phyloP scores from a whole-genome alignment of 2,888 invertebrate genomes.

The Stegophylla sp. region DNA sequence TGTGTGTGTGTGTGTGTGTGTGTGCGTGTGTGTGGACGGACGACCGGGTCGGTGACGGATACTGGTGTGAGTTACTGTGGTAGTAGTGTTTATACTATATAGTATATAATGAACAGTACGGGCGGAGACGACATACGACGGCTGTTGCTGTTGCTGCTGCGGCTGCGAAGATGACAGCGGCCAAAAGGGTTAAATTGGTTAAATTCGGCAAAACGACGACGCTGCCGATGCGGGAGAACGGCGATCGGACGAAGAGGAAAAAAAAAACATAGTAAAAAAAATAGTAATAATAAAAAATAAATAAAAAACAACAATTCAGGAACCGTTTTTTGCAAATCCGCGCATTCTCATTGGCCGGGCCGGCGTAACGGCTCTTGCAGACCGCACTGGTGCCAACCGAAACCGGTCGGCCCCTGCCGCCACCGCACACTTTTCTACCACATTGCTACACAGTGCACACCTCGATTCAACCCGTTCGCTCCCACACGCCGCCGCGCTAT shows the following conservation, averaged over 20 bases:
- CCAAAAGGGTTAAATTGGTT: constrained; percentile 46
- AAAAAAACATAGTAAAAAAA: neutral
- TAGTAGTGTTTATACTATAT: too few species aligned
- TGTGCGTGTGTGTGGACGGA: neutral
- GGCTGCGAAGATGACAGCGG: neutral
- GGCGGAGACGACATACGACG: neutral
- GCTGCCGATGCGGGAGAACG: constrained; percentile 45
- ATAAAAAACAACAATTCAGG: constrained; percentile 48
- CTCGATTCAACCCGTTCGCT: constrained; percentile 37
- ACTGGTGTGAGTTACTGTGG: too few species aligned
- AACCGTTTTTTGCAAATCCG: constrained; percentile 55
- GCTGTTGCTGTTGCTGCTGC: neutral
- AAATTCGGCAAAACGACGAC: constrained; percentile 47
- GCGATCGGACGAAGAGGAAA: neutral
- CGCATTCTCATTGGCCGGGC: constrained; percentile 43
- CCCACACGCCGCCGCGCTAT: constrained; percentile 4
- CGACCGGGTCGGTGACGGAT: too few species aligned
- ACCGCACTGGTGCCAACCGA: constrained; percentile 51
- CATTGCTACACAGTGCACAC: constrained; percentile 13
- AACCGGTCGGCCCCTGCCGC: constrained; percentile 45
- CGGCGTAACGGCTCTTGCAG: constrained; percentile 57
- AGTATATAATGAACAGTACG: too few species aligned
- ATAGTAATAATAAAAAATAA: neutral
- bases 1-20: neutral
- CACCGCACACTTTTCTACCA: constrained; percentile 13